Conservation (phyloP, 1,140 invertebrate genomes). For the Triops longicaudatus region DNA sequence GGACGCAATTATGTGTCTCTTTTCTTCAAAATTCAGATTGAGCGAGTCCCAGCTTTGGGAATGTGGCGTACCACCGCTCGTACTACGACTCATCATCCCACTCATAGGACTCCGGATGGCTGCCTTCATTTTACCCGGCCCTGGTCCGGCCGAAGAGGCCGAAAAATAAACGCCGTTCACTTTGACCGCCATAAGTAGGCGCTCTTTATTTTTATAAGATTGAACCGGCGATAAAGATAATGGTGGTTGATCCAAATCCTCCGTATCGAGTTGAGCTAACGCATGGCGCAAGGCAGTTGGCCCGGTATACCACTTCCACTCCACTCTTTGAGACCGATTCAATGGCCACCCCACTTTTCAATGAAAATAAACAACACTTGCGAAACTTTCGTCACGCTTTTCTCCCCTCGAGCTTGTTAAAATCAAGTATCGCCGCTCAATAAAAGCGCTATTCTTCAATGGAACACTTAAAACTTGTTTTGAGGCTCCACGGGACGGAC, state of each 20-base stretch:
- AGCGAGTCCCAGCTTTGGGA: conserved; percentile 75
- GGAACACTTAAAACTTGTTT: too few species aligned
- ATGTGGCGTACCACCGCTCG: conserved; percentile 41
- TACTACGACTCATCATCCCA: neutral
- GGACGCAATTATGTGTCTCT: conserved; percentile 75
- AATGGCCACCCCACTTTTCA: neutral
- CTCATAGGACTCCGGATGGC: conserved; percentile 15
- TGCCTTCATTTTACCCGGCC: conserved; percentile 30
- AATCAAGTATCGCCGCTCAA: neutral
- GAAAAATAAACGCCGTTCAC: conserved; percentile 29
- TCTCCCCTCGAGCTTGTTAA: neutral
- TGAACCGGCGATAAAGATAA: neutral
- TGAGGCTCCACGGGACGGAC: too few species aligned
- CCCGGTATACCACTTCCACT: neutral
- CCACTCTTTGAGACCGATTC: neutral
- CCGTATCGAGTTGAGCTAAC: neutral
- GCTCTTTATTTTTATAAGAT: neutral
- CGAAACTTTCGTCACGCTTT: neutral
- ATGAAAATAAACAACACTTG: neutral
- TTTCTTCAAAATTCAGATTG: conserved; percentile 82
- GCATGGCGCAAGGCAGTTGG: conserved; percentile 4
- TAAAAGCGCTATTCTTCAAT: too few species aligned
- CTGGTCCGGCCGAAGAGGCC: conserved; percentile 28
- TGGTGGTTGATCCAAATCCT: neutral
- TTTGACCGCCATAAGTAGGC: conserved; percentile 26